Conservation (phyloP, 2,797 vertebrate genomes). For the Sebastes vulpes region DNA sequence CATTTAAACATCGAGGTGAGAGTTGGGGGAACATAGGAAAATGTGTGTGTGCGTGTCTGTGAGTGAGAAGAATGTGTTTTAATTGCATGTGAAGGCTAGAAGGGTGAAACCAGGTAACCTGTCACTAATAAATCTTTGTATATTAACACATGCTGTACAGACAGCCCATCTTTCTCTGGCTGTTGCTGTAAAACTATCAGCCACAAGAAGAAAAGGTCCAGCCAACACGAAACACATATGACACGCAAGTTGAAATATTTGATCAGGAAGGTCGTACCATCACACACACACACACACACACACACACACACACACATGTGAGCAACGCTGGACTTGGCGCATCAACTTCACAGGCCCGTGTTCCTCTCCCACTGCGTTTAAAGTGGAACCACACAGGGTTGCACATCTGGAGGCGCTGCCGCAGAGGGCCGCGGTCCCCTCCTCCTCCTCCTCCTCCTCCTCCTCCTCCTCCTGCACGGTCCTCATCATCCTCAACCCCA, state of each 20-base stretch:
- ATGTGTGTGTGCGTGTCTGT: slow-evolving; percentile 9
- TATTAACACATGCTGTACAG: slow-evolving; percentile 71
- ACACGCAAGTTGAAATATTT: slow-evolving; percentile 63
- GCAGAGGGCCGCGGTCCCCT: slow-evolving; percentile 42
- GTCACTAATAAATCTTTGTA: slow-evolving; percentile 66
- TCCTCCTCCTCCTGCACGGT: slow-evolving; percentile 21
- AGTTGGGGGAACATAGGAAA: slow-evolving; percentile 38
- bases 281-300: not conserved
- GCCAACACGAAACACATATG: slow-evolving; percentile 55
- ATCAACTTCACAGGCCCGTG: slow-evolving; percentile 62
- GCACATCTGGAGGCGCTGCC: slow-evolving; percentile 74
- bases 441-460: slow-evolving; percentile 12
- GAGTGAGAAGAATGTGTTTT: slow-evolving; percentile 50
- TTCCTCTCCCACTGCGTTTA: slow-evolving; percentile 75
- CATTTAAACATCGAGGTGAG: slow-evolving; percentile 53
- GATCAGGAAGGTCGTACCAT: slow-evolving; percentile 56
- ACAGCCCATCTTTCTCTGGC: slow-evolving; percentile 61
- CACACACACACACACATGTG: not conserved
- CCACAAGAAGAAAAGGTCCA: slow-evolving; percentile 46
- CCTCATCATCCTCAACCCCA: slow-evolving; percentile 63
- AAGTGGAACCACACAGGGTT: slow-evolving; percentile 70
- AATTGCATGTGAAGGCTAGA: slow-evolving; percentile 52
- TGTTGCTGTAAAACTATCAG: slow-evolving; percentile 59
- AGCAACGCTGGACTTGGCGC: slow-evolving; percentile 37
- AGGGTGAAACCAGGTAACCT: slow-evolving; percentile 77